Evolutionary conservation across 2,797 vertebrate genomes (phyloP), one percentile per base, ranked within the genome.

Genomic region (Chrysocyon brachyurus): DNA sequence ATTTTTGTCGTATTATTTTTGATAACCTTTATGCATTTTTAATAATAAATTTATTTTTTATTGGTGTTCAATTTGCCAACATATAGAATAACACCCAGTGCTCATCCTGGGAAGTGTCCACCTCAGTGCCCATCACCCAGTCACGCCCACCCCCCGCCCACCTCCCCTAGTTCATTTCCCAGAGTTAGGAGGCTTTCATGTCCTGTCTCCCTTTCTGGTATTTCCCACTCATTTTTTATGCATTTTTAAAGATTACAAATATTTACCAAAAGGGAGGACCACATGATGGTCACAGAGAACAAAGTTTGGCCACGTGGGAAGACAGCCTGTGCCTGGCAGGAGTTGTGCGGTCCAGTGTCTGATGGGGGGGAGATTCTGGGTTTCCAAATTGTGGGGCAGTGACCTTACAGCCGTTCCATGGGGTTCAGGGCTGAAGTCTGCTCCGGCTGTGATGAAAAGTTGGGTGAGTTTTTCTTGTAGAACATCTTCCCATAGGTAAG

Each of bases 211-310:
- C 40, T 46, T 46, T 46, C 40, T 46, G 40, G 8, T 46, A 46
- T 46, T 46, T 46, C 40, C 40, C 40, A 46, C 40, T 46, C 6
- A 46, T 46, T 46, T 46, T 46, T 63, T 75, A 36, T 28, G 15
- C n/a, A 63, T 31, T 73, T 22, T 52, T 73, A 54, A 84, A 54
- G 68, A 63, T 75, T 40, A 73, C 11, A 46, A 46, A 46, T 31
- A 46, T 59, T 33, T 24, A 54, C 40, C 14, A 40, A 46, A 72
- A 6, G 16, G 24, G 31, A 0, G 31, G 56, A 16, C 0, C 31
- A 4, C 0, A 0, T 10, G 56, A 4, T 1, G 5, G n/a, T 16
- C 0, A 0, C 31, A 46, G 72, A 31, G 54, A 54, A 15, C 6
- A 6, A 2, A 31, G 31, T 12, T 6, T 5, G 26, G 2, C 15